Percentiles rank a stretch among this genome's conserved stretches.
Conservation (phyloP, 1,140 invertebrate genomes). For the Galleria mellonella region DNA sequence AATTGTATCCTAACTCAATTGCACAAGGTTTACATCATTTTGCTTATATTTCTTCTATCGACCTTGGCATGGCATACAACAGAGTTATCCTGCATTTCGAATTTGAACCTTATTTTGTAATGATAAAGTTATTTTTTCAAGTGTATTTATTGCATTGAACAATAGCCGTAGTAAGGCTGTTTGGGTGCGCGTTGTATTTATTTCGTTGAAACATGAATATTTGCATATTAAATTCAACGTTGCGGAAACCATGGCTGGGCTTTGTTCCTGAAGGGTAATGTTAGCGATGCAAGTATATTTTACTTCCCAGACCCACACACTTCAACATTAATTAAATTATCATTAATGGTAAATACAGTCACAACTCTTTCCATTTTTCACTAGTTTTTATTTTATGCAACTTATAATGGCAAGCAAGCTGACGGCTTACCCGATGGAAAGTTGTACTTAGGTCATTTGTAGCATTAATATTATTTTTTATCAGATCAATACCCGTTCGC, state of each 20-base stretch:
- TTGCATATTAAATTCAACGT: conserved; percentile 23
- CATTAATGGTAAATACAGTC: too few relatives aligned
- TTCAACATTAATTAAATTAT: too few relatives aligned
- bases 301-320: too few relatives aligned
- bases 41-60: conserved; percentile 13
- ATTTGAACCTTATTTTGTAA: background rate
- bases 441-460: too few relatives aligned
- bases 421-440: too few relatives aligned
- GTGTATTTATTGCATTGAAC: conserved; percentile 7
- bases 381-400: too few relatives aligned
- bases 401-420: too few relatives aligned
- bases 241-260: conserved; percentile 13
- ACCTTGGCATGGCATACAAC: conserved; percentile 28
- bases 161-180: conserved; percentile 12
- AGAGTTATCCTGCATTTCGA: conserved; percentile 2
- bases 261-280: background rate
- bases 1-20: conserved; percentile 12
- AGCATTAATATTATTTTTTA: too few relatives aligned
- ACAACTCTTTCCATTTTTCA: too few relatives aligned
- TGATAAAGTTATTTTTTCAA: conserved; percentile 7
- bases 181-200: conserved; percentile 5
- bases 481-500: too few relatives aligned
- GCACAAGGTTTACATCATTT: conserved; percentile 29
- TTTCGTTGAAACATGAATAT: conserved; percentile 8
- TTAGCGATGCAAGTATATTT: too few relatives aligned